phyloP scores from a whole-genome alignment of 1,140 invertebrate genomes.

The Drosophila rufa region DNA sequence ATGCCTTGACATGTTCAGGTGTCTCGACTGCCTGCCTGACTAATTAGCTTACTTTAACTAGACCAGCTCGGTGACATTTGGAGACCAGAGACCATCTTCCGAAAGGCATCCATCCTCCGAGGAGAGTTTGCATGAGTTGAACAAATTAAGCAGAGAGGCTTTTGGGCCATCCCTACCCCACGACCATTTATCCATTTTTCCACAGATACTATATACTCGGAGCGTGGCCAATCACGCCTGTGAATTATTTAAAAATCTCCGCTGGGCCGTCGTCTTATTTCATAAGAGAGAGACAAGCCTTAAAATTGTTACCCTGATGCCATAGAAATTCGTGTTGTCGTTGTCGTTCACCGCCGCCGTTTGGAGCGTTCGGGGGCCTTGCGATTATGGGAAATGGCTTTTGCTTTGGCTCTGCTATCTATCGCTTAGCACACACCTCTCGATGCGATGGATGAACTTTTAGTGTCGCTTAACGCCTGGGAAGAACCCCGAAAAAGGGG shows the following conservation, averaged over 20 bases:
- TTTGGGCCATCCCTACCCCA: not conserved
- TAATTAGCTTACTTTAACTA: constrained; percentile 70
- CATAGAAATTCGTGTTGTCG: constrained; percentile 63
- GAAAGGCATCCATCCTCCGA: constrained; percentile 1
- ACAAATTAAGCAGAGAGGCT: constrained; percentile 35
- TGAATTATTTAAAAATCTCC: constrained; percentile 65
- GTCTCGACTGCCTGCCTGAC: constrained; percentile 48
- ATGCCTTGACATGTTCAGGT: constrained; percentile 81
- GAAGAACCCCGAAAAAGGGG: constrained; percentile 48
- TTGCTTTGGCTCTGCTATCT: constrained; percentile 37
- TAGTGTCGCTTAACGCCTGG: constrained; percentile 52
- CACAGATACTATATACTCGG: constrained; percentile 34
- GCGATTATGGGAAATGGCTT: constrained; percentile 66
- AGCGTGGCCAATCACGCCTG: constrained; percentile 68
- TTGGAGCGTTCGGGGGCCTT: constrained; percentile 35
- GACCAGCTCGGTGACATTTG: constrained; percentile 62
- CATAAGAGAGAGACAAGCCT: constrained; percentile 65
- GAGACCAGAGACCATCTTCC: constrained; percentile 25
- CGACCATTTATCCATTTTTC: constrained; percentile 17
- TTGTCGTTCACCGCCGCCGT: constrained; percentile 25
- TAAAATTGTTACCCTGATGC: constrained; percentile 62
- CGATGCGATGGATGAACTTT: constrained; percentile 52
- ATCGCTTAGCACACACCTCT: constrained; percentile 62
- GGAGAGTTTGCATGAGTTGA: constrained; percentile 44
- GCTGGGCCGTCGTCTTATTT: constrained; percentile 47